Percentiles rank a stretch among this genome's conserved stretches.
Conservation (phyloP, 2,797 vertebrate genomes). For the Tokudaia muenninki region DNA sequence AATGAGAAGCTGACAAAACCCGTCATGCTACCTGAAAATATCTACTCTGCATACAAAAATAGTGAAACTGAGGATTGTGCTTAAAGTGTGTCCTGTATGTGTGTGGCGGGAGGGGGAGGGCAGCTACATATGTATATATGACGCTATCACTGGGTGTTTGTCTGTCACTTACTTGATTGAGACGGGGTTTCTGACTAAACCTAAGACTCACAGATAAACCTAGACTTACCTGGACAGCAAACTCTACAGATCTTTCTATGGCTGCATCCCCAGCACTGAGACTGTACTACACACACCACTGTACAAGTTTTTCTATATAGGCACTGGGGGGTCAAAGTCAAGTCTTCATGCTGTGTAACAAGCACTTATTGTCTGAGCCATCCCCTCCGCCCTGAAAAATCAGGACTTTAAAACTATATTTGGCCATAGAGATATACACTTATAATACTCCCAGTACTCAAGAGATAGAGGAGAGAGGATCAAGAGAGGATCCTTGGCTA, state of each 20-base stretch:
- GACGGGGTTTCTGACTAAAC: neutral
- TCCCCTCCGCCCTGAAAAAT: neutral
- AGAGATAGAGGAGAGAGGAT: neutral
- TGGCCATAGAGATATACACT: neutral
- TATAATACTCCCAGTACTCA: neutral
- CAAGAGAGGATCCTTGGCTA: neutral
- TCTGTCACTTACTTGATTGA: neutral
- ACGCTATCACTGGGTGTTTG: neutral
- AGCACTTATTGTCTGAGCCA: neutral
- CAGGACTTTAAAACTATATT: neutral
- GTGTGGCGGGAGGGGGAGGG: neutral
- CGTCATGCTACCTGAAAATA: neutral
- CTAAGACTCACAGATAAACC: neutral
- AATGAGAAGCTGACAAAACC: neutral
- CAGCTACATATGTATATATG: neutral
- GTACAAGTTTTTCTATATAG: neutral
- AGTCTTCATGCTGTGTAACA: neutral
- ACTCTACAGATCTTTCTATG: neutral
- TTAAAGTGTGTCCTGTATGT: neutral
- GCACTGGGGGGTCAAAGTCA: neutral
- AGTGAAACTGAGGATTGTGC: neutral
- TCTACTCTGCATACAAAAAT: neutral
- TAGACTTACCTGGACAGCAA: neutral
- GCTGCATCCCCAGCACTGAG: neutral
- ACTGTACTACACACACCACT: neutral